A percentile compares a stretch with the other conserved stretches of the same genome.
Evolutionary conservation across 2,113 vertebrate species (phyloP).

Genomic region (pig (Sus scrofa)): DNA sequence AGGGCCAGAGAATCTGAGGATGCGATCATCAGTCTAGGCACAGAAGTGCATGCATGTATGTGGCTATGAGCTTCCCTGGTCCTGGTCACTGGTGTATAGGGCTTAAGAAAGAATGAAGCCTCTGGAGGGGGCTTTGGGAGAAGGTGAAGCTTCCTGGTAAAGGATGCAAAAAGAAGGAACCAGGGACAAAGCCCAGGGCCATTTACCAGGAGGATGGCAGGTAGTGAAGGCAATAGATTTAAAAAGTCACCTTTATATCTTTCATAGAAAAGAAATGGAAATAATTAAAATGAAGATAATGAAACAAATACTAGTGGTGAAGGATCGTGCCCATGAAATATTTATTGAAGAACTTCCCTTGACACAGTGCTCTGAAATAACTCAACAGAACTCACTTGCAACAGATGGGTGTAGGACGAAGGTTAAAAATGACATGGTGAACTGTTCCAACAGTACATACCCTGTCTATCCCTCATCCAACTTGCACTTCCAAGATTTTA

Average conservation of each 20-base stretch:
- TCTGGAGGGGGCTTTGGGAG: not conserved
- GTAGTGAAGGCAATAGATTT: not conserved
- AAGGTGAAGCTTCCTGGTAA: not conserved
- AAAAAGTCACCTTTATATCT: not conserved
- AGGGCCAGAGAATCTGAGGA: not conserved
- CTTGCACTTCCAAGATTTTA: not conserved
- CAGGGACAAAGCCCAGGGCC: not conserved
- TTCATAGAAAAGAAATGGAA: slow-evolving; percentile 26
- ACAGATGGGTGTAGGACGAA: not conserved
- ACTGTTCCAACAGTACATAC: not conserved
- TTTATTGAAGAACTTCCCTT: slow-evolving; percentile 10
- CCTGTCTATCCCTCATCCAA: not conserved
- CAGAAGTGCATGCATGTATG: not conserved
- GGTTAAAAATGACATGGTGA: not conserved
- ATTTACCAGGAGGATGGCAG: slow-evolving; percentile 24
- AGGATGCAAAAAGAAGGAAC: not conserved
- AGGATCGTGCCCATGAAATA: slow-evolving; percentile 16
- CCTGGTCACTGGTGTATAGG: not conserved
- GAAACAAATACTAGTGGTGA: slow-evolving; percentile 27
- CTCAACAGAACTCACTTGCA: not conserved
- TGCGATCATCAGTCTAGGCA: not conserved
- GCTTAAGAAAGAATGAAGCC: not conserved
- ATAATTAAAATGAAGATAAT: slow-evolving; percentile 59
- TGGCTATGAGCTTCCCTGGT: not conserved
- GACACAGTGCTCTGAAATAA: not conserved